Conservation (phyloP, 2,888 invertebrate genomes). For the Chrysina gloriosa region DNA sequence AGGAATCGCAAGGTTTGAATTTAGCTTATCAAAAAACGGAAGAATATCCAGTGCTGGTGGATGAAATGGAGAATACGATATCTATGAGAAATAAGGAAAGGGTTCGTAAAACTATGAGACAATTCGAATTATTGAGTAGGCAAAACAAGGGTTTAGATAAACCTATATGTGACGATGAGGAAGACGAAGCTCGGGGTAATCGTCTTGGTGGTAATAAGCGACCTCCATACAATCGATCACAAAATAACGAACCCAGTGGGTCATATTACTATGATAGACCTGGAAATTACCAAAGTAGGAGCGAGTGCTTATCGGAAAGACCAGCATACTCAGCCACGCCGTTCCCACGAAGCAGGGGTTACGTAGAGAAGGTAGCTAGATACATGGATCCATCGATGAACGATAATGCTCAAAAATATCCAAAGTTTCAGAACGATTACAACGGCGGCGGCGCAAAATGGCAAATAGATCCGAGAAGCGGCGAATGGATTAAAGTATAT, state of each 20-base stretch:
- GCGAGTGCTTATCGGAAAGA: constrained; percentile 44
- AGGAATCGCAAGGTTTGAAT: constrained; percentile 46
- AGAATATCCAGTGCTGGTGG: constrained; percentile 59
- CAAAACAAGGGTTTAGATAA: constrained; percentile 59
- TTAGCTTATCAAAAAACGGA: constrained; percentile 62
- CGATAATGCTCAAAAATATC: constrained; percentile 44
- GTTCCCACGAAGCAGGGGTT: constrained; percentile 47
- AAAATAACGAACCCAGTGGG: constrained; percentile 1
- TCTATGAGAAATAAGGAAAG: constrained; percentile 59
- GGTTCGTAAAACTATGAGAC: constrained; percentile 60
- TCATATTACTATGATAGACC: constrained; percentile 32
- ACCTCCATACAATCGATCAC: constrained; percentile 33
- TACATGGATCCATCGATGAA: constrained; percentile 49
- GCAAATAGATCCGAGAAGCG: constrained; percentile 55
- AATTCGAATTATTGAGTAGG: constrained; percentile 60
- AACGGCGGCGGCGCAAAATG: constrained; percentile 46
- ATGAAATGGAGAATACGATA: constrained; percentile 62
- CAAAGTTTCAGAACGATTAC: constrained; percentile 37
- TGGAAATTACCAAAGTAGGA: constrained; percentile 38
- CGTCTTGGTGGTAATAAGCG: constrained; percentile 24
- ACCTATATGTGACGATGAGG: constrained; percentile 55
- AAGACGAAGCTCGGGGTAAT: constrained; percentile 40
- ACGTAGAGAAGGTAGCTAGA: constrained; percentile 50
- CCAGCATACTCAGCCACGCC: constrained; percentile 45
- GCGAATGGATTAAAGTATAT: constrained; percentile 57